Percentiles rank a stretch among this genome's conserved stretches.
These are phyloP conservation scores for Epizoanthus rinbou DNA, from an alignment of 92 coral and sea anemone genomes.

Conservation along the genomic window DNA sequence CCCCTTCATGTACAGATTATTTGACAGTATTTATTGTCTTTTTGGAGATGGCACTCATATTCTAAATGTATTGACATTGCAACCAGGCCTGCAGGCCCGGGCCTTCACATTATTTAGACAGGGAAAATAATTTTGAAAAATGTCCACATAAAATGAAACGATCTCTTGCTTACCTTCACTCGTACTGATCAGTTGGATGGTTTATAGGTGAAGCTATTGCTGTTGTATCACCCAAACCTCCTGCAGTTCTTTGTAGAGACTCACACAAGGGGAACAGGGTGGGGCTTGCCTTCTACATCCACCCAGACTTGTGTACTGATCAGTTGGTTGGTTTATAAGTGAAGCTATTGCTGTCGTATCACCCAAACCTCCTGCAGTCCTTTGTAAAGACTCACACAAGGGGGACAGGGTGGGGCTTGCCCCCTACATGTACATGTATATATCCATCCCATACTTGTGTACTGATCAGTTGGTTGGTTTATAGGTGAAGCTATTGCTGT, in stretches of 20 bases:
- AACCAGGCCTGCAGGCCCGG: no score
- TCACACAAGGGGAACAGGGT: conserved; percentile 51
- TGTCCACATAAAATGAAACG: no score
- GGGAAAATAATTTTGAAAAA: no score
- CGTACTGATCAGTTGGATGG: neutral
- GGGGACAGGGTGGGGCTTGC: no score
- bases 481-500: conserved; percentile 85
- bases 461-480: neutral
- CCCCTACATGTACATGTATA: no score
- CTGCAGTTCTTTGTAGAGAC: conserved; percentile 70
- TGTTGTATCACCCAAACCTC: conserved; percentile 85
- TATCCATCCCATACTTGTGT: neutral
- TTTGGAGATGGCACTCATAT: no score
- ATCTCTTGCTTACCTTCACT: no score
- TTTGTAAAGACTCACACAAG: conserved; percentile 73
- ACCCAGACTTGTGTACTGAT: neutral
- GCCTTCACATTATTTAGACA: no score
- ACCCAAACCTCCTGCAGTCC: conserved; percentile 81
- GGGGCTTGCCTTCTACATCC: no score
- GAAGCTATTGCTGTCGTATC: conserved; percentile 80
- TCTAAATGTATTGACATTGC: no score
- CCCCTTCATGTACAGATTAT: no score
- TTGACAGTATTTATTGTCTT: no score
- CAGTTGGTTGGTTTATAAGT: conserved; percentile 56
- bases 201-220: conserved; percentile 80